Conservation (phyloP, 2,888 invertebrate species). For the Synergus umbraculus region DNA sequence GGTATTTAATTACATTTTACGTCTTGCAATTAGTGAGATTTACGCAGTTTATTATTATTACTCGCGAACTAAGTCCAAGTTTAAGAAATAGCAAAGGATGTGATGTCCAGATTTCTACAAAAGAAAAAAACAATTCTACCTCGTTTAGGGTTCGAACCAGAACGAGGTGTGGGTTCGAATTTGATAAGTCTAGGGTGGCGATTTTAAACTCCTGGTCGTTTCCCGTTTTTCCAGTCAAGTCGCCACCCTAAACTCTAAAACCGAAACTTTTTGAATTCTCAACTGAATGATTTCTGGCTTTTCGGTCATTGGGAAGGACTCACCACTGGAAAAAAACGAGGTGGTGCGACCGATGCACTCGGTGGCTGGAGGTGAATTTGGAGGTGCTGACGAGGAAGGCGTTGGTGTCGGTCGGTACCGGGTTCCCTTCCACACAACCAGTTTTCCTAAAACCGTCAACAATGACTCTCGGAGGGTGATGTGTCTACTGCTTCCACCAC, state of each 20-base stretch:
- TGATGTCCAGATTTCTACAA: no score
- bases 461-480: constrained; percentile 82
- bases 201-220: no score
- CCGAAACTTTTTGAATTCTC: background rate
- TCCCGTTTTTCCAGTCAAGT: no score
- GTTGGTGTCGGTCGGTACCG: constrained; percentile 75
- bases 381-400: constrained; percentile 73
- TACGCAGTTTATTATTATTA: background rate
- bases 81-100: no score
- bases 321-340: constrained; percentile 74
- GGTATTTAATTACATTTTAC: background rate
- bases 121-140: no score
- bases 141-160: no score
- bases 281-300: background rate
- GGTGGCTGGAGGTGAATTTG: constrained; percentile 75
- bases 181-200: no score
- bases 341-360: constrained; percentile 80
- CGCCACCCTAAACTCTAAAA: background rate
- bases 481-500: constrained; percentile 75
- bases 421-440: constrained; percentile 80
- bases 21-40: background rate
- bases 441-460: constrained; percentile 82
- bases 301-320: constrained; percentile 55
- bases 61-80: background rate
- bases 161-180: no score